phyloP scores from a whole-genome alignment of 2,888 invertebrate genomes.

The Spisula subtruncata region DNA sequence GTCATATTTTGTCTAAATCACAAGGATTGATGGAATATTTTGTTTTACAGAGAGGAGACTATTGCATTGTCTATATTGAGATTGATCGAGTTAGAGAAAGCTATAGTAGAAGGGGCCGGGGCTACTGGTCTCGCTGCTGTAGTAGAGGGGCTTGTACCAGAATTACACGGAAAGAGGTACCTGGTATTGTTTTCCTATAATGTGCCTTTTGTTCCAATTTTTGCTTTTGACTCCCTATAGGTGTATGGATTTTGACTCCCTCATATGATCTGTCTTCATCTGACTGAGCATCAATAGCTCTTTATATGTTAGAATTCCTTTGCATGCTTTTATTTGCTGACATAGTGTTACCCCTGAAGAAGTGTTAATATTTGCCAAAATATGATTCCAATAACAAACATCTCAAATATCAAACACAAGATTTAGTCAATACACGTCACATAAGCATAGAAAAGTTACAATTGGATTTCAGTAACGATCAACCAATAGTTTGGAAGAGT shows the following conservation, averaged over 20 bases:
- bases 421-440: too few species aligned
- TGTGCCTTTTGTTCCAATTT: not conserved
- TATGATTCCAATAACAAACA: too few species aligned
- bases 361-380: too few species aligned
- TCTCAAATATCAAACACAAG: too few species aligned
- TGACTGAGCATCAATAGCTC: too few species aligned
- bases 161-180: constrained; percentile 94
- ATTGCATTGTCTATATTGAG: constrained; percentile 94
- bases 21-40: not conserved
- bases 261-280: not conserved
- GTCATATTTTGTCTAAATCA: too few species aligned
- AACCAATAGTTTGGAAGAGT: too few species aligned
- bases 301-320: too few species aligned
- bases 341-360: too few species aligned
- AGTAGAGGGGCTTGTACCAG: constrained; percentile 93
- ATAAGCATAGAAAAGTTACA: too few species aligned
- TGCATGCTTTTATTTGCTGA: too few species aligned
- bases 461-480: too few species aligned
- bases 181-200: not conserved
- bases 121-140: constrained; percentile 95
- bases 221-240: not conserved
- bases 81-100: constrained; percentile 94
- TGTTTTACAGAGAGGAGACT: constrained; percentile 90
- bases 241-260: not conserved
- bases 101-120: constrained; percentile 97